Percentiles rank a stretch among this genome's conserved stretches.
Evolutionary conservation across 2,797 vertebrate species (phyloP).

Genomic region (Phrynocephalus forsythii): DNA sequence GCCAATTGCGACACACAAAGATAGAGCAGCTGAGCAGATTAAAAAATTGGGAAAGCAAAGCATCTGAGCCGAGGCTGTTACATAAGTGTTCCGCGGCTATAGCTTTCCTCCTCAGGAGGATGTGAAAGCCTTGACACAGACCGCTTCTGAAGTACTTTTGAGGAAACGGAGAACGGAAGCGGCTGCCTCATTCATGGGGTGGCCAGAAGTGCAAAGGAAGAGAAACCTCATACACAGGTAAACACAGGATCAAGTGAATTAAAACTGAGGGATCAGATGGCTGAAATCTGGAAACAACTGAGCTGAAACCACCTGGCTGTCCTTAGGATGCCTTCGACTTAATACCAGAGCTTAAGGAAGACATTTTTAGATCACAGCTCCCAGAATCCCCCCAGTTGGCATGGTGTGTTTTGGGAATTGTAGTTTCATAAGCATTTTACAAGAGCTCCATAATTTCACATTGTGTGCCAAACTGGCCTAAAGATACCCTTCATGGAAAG

Average conservation of each 20-base stretch:
- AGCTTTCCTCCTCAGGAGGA: constrained; percentile 45
- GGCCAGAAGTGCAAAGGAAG: not conserved
- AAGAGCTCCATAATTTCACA: no score
- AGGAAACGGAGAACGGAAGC: not conserved
- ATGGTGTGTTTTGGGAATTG: no score
- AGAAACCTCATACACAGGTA: accelerated
- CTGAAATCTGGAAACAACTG: not conserved
- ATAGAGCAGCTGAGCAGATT: constrained; percentile 75
- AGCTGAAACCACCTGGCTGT: not conserved
- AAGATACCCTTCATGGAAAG: no score
- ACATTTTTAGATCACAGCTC: no score
- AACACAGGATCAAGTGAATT: not conserved
- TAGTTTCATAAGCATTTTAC: no score
- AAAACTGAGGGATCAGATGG: not conserved
- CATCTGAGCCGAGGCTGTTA: constrained; percentile 63
- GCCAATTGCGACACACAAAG: constrained; percentile 55
- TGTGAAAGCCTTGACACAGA: constrained; percentile 33
- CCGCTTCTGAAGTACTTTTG: constrained; percentile 18
- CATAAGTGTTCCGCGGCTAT: constrained; percentile 60
- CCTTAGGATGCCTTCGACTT: no score
- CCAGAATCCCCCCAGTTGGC: no score
- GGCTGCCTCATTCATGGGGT: not conserved
- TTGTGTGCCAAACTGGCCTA: no score
- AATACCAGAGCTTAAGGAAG: no score
- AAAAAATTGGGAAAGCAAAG: constrained; percentile 69